A percentile compares a stretch with the other conserved stretches of the same genome.
Evolutionary conservation across 1,140 invertebrate genomes (phyloP).

Genomic region (Megathymus violae): DNA sequence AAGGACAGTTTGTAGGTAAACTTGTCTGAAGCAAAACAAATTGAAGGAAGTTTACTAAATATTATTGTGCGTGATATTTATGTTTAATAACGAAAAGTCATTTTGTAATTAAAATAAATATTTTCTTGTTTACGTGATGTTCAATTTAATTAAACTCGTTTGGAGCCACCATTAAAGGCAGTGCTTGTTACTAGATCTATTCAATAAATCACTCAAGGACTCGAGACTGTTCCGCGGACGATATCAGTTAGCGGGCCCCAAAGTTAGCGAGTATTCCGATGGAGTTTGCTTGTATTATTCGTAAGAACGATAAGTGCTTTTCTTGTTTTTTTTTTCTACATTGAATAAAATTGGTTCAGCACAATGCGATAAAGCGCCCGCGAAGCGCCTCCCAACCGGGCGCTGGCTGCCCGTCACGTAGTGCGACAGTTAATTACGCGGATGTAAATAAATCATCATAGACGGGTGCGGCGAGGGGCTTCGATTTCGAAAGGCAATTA

Average conservation of each 20-base stretch:
- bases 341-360: slow-evolving; percentile 69
- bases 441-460: slow-evolving; percentile 83
- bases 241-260: slow-evolving; percentile 64
- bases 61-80: too few species aligned
- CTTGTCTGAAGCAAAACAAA: too few species aligned
- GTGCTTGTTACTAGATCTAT: slow-evolving; percentile 46
- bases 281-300: slow-evolving; percentile 74
- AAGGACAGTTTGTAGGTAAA: too few species aligned
- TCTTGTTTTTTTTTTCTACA: slow-evolving; percentile 47
- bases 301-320: slow-evolving; percentile 64
- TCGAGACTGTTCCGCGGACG: slow-evolving; percentile 53
- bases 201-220: slow-evolving; percentile 57
- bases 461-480: slow-evolving; percentile 71
- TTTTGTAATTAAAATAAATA: neutral
- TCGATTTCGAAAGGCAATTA: slow-evolving; percentile 78
- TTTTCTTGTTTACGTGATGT: neutral
- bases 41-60: neutral
- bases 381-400: slow-evolving; percentile 65
- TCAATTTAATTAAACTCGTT: slow-evolving; percentile 24
- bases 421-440: slow-evolving; percentile 82
- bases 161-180: slow-evolving; percentile 8
- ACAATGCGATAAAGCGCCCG: slow-evolving; percentile 73
- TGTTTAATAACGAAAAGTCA: too few species aligned
- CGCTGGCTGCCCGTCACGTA: slow-evolving; percentile 77
- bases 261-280: slow-evolving; percentile 67